Percentiles rank a stretch among this genome's conserved stretches.
Evolutionary conservation across 2,113 vertebrate species (phyloP).

Genomic region (Candoia aspera): DNA sequence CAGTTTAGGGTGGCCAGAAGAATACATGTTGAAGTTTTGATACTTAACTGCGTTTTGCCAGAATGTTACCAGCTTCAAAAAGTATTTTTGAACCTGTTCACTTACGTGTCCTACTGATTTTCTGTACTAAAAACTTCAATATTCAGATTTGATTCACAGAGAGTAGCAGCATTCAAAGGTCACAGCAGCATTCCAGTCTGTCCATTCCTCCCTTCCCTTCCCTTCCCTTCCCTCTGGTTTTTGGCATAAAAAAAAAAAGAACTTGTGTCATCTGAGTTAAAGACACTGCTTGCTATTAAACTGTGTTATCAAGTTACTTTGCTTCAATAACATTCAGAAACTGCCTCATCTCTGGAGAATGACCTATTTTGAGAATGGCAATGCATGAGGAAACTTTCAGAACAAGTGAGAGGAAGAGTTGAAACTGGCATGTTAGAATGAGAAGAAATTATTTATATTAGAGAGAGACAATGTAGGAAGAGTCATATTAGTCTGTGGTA

Average conservation of each 20-base stretch:
- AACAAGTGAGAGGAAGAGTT: slow-evolving; percentile 9
- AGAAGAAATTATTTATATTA: background rate
- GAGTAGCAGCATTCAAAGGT: background rate
- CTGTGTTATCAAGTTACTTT: background rate
- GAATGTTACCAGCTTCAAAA: background rate
- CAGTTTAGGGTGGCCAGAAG: background rate
- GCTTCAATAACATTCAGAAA: background rate
- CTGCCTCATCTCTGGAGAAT: background rate
- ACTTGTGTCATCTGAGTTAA: background rate
- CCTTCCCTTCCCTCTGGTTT: background rate
- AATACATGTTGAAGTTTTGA: background rate
- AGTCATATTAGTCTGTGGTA: no score
- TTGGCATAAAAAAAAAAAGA: background rate
- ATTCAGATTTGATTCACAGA: background rate
- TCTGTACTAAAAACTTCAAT: background rate
- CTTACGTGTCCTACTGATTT: background rate
- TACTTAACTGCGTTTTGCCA: no score
- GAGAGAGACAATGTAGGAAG: no score
- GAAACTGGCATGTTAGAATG: slow-evolving; percentile 16
- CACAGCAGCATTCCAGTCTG: background rate
- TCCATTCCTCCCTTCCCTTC: background rate
- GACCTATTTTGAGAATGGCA: slow-evolving; percentile 27
- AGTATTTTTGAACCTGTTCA: background rate
- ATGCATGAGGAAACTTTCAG: background rate
- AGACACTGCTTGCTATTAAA: background rate